These are phyloP conservation scores for Tiphia femorata DNA, from an alignment of 2,888 invertebrate species.

Conservation along the genomic window DNA sequence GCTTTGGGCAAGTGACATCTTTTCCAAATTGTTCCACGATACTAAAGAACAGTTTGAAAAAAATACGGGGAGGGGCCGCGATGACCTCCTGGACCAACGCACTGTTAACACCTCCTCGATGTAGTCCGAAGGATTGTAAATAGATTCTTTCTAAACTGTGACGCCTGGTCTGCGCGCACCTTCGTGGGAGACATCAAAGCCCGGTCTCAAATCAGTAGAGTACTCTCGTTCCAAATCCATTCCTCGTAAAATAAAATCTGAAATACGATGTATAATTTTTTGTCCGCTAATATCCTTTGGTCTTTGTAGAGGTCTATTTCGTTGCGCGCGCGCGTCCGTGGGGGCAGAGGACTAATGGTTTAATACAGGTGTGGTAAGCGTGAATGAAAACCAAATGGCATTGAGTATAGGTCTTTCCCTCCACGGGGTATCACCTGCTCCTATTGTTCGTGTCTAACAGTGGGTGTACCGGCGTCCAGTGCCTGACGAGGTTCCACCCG, in stretches of 20 bases:
- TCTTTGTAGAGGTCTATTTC: background rate
- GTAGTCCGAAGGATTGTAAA: conserved; percentile 38
- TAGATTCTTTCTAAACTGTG: conserved; percentile 35
- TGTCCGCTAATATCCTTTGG: background rate
- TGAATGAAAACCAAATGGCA: conserved; percentile 12
- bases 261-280: background rate
- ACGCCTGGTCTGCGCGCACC: conserved; percentile 16
- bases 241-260: background rate
- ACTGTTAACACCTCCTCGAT: conserved; percentile 47
- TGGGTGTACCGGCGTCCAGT: conserved; percentile 35
- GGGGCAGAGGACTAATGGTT: conserved; percentile 14
- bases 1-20: conserved; percentile 18
- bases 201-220: too few species aligned
- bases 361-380: conserved; percentile 13
- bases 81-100: conserved; percentile 47
- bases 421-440: conserved; percentile 52
- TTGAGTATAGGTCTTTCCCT: conserved; percentile 15
- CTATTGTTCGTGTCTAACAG: too few species aligned
- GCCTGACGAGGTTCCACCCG: conserved; percentile 31
- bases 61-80: conserved; percentile 12
- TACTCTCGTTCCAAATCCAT: background rate
- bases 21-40: conserved; percentile 37
- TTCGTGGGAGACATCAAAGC: conserved; percentile 40
- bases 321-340: background rate
- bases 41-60: conserved; percentile 23